Base-by-base conservation (phyloP, 1,140 invertebrate genomes). In the Orussus abietinus region DNA sequence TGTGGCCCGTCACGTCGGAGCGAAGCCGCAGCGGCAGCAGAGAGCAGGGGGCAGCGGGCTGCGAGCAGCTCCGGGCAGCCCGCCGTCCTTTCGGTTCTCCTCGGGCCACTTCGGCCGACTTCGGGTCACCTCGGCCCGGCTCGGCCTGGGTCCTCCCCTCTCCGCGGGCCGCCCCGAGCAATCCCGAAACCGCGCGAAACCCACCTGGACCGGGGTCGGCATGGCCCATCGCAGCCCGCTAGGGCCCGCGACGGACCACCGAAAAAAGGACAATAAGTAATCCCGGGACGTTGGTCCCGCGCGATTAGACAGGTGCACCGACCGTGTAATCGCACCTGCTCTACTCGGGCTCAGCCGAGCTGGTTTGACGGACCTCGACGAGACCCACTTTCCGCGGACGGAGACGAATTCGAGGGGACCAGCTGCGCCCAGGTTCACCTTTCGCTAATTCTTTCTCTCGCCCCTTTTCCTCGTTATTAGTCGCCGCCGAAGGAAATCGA, bases 1-100 rank as follows among this genome's bases (percentile, higher is more conserved):
- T 72, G 67, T 62, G 62, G 69, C 60, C 63, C 66, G 64, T 72
- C 66, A 72, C 56, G 59, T 54, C 53, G 51, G 51, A 47, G 55
- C 49, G 50, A 55, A 41, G 45, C 43, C 33, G 40, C 34, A 44
- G 32, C 53, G 51, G 53, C 50, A 13, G 4, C 21, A 15, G 12
- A 33, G 19, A 33, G 31, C 12, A 17, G 11, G 2, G 22, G 9
- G 32, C 6, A 18, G 12, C 10, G 37, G 22, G 18, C 17, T 17
- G 15, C 25, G 28, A 14, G 32, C 37, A 13, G 34, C 37, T 38
- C 14, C 25, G 26, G 22, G 28, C 19, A 33, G 28, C 49, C 55
- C 38, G 35, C 42, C 53, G 51, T 56, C 53, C 59, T 56, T 62
- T 63, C 62, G 60, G 54, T 62, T 56, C 53, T 57, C 55, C 59